Base-by-base conservation (phyloP, 2,113 vertebrate species). In the Equus przewalskii region DNA sequence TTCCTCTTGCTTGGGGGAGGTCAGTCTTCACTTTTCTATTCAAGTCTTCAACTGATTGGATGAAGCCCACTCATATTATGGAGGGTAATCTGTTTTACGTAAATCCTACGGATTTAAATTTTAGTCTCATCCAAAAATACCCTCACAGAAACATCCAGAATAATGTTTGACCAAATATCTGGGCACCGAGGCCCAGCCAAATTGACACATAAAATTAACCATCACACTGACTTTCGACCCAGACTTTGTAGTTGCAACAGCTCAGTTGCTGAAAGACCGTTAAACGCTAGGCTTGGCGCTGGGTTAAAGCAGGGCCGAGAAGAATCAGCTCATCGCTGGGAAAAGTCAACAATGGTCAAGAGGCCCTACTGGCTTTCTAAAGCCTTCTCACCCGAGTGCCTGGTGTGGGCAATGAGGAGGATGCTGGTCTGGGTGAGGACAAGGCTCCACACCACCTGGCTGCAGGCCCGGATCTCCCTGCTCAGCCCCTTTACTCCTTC, bases 361-460 rank as follows among this genome's bases (percentile, higher is more conserved):
- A 72, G 6, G 3, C 21, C 24, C 16, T 54, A 24, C 2, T 89
- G 51, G 18, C 21, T 94, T 81, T 54, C 26, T 56, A n/a, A 85
- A 22, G 44, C 4, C 15, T 51, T 72, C 28, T 56, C 33, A 54
- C 28, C 28, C 22, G 62, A 26, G 28, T 44, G 44, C 28, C 12
- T 83, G 16, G 8, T 41, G 12, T 9, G 19, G 24, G 18, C 16
- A 9, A 9, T 58, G 22, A 64, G 51, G 33, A 73, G 21, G 49
- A 46, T 19, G 19, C 3, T 19, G 51, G 3, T 16, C 16, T 36
- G 22, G 26, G 60, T 64, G 92, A 33, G 30, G n/a, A 30, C 70
- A 30, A 30, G 64, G 0, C 5, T 80, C 21, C 21, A 16, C 0
- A 21, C 1, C 16, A 44, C 19, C 13, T 9, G n/a, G 22, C 54